Evolutionary conservation across 1,140 invertebrate species (phyloP), one percentile per base, ranked within the genome.

Genomic region (Mycetomoellerius zeteki): DNA sequence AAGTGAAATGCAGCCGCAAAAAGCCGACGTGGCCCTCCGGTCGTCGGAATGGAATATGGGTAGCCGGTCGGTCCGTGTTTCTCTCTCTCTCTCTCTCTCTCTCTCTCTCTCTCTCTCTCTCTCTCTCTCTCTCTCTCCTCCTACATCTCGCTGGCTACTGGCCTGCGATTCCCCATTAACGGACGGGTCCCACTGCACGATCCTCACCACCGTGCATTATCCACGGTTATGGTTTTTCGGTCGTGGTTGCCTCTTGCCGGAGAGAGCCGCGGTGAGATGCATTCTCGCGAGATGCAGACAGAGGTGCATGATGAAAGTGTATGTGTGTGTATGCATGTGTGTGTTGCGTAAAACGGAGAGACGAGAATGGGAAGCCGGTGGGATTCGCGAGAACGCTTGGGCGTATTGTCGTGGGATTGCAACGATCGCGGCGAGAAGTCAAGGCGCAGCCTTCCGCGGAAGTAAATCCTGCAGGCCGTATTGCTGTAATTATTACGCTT

Each of bases 171-270:
- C 77, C 85, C 85, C 84, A 86, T 86, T 86, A 86, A 78, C 76
- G 52, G 21, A 69, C 87, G 75, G 50, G 60, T 86, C 81, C 58
- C 73, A 72, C 82, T 30, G 60, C 75, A 72, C 82, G 81, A 86
- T 86, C 67, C 75, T 86, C 81, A 69, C 67, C 52, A 77, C 54
- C 69, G 80, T 73, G 47, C 88, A 88, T 86, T 86, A 86, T 86
- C 85, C 85, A 86, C 85, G 85, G 85, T 86, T 86, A 86, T 82
- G 85, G 85, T 86, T 86, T 86, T 86, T 86, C 85, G 85, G 77
- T 65, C 85, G 64, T 82, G 47, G 62, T 7, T 82, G 85, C 85
- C 84, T 43, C 37, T 86, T 21, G 65, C 33, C 85, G 37, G 58
- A 21, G 69, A 69, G 56, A 47, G 76, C 27, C 43, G 19, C 60